Evolutionary conservation across 2,797 vertebrate species (phyloP), one percentile per base, ranked within the genome.

Genomic region (Spheniscus humboldti): DNA sequence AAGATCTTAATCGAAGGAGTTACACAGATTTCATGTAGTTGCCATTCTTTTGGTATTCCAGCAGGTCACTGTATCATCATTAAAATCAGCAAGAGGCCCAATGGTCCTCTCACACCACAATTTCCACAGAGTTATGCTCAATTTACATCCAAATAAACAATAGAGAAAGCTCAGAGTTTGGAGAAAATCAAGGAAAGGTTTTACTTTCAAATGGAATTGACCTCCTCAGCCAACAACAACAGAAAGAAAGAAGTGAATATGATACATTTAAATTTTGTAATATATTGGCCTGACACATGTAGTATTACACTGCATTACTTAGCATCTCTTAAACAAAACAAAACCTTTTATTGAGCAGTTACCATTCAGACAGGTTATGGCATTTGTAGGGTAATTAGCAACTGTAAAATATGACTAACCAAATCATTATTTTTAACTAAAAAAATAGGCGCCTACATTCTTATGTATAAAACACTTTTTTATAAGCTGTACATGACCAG

Each of bases 401-500:
- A 82, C 91, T 91, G 62, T 94, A 94, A 94, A 59, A 94, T 91
- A 91, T 92, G 92, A 85, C 78, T 83, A 96, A 93, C 87, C 45
- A 97, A 97, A 94, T 66, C 47, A 95, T 96, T 93, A 94, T 81
- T 97, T 97, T 92, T 74, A 85, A 88, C 93, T 92, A 94, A 94
- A 97, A 96, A 96, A 57, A 62, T 71, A 96, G 93, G 90, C 92
- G 86, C 74, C 96, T 96, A 45, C 79, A 82, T 98, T 97, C 97
- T 95, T 95, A 86, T 18, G 39, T 89, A n/a, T 96, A 95, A 98
- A 96, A 86, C 80, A 82, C 41, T 53, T 69, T 96, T 97, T 97
- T 97, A 96, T 94, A 97, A 94, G 95, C 94, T 96, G 81, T 97
- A 90, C 67, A 91, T 91, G 81, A 67, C 57, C 91, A 92, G 90